Base-by-base conservation (phyloP, 2,113 vertebrate species). In the Limnothrissa miodon region DNA sequence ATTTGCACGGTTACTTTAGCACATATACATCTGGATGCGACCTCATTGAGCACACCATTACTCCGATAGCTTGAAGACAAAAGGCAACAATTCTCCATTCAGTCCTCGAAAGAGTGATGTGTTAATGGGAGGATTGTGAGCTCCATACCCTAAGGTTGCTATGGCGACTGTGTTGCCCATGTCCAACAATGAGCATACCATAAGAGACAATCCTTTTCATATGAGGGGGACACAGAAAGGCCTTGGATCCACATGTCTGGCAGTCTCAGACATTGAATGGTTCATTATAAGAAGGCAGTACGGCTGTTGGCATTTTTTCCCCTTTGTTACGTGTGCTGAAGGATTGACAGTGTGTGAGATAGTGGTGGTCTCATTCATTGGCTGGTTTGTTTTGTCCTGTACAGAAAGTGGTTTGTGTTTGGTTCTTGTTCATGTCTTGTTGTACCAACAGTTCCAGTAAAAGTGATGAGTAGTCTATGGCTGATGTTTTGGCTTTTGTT, bases 151-250 rank as follows among this genome's bases (percentile, higher is more conserved):
- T 85, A 45, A n/a, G 56, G 91, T 92, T 91, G 87, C 89, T 91
- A 84, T 80, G 90, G 90, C 87, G 90, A 91, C 90, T 39, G 87
- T 86, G 84, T 87, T 89, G 92, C 92, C 92, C 90, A 91, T 87
- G 88, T 87, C 87, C 87, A 86, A 84, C 86, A 51, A 82, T 83
- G 88, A 87, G 85, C 91, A 88, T 91, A 90, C 90, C 85, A 89
- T 90, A 90, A 90, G 88, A 89, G 91, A 93, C 92, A 93, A 89
- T 91, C 84, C 84, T 66, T 19, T 81, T 88, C 88, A 85, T 89
- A 87, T 88, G 86, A 85, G 87, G 80, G 48, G 66, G 78, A 88
- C 88, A 90, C 88, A 90, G 87, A 91, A 89, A 87, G 85, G 80
- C 81, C 59, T 83, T 90, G 84, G 88, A 85, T 56, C 79, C 45